Percentiles rank a stretch among this genome's conserved stretches.
These are phyloP conservation scores for Petrosia ficiformis DNA, from an alignment of 37 sponge, comb jelly and placozoan genomes.

Conservation along the genomic window DNA sequence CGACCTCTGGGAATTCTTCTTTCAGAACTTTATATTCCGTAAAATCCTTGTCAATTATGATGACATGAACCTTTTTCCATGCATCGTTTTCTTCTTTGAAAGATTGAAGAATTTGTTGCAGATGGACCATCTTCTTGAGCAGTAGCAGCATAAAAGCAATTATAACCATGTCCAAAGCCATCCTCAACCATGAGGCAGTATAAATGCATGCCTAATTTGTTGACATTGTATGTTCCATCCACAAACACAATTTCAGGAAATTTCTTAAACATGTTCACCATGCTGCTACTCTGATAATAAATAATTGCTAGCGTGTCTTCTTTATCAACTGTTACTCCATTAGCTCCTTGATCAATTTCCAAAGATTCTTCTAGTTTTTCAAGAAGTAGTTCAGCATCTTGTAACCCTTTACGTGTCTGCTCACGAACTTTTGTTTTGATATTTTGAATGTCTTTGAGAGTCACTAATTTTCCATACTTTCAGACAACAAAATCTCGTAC, in stretches of 20 bases:
- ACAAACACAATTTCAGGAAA: slow-evolving; percentile 15
- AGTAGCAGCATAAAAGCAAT: slow-evolving; percentile 32
- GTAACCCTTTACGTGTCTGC: neutral
- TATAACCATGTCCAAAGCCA: slow-evolving; percentile 31
- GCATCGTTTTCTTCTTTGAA: slow-evolving; percentile 7
- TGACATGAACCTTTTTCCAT: slow-evolving; percentile 1
- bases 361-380: slow-evolving; percentile 14
- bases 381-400: slow-evolving; percentile 35
- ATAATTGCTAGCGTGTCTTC: slow-evolving; percentile 4
- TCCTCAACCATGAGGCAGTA: slow-evolving; percentile 19
- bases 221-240: slow-evolving; percentile 18
- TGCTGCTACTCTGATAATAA: slow-evolving; percentile 17
- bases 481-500: slow-evolving; percentile 6
- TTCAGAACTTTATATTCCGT: slow-evolving; percentile 24
- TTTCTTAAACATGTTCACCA: slow-evolving; percentile 6
- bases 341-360: slow-evolving; percentile 4
- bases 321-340: slow-evolving; percentile 16
- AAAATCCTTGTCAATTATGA: slow-evolving; percentile 20
- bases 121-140: slow-evolving; percentile 20
- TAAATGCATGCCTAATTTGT: slow-evolving; percentile 29
- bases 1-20: slow-evolving; percentile 24
- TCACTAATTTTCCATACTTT: slow-evolving; percentile 33
- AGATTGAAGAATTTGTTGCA: slow-evolving; percentile 10
- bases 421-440: slow-evolving; percentile 11
- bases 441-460: slow-evolving; percentile 33